A percentile compares a stretch with the other conserved stretches of the same genome.
Evolutionary conservation across 2,113 vertebrate species (phyloP).

Genomic region (Cepphus grylle): DNA sequence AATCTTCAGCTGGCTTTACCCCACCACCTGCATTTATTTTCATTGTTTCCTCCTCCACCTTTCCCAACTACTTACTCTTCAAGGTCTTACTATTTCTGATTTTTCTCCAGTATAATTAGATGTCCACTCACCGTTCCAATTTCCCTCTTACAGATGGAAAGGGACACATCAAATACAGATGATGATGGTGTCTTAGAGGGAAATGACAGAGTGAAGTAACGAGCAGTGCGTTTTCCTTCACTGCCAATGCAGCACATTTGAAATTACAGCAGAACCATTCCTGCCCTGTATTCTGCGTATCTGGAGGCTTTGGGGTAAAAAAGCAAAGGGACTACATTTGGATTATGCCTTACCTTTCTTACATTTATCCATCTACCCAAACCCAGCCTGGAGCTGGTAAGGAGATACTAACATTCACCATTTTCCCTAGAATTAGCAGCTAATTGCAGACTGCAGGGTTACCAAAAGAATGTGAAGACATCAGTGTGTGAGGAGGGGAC

Average conservation of each 20-base stretch:
- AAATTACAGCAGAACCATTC: not conserved
- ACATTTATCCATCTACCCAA: not conserved
- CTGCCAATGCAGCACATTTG: not conserved
- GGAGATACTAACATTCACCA: not conserved
- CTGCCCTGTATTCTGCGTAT: not conserved
- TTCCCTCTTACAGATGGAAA: not conserved
- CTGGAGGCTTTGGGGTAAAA: not conserved
- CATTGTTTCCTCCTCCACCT: not conserved
- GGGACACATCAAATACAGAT: not conserved
- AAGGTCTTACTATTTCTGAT: not conserved
- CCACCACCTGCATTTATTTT: not conserved
- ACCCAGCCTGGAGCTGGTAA: not conserved
- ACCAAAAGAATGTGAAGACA: not conserved
- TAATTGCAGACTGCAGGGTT: not conserved
- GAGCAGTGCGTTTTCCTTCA: not conserved
- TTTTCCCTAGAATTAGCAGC: not conserved
- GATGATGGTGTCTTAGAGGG: not conserved
- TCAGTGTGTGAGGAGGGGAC: not conserved
- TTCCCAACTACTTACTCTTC: not conserved
- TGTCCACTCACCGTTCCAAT: not conserved
- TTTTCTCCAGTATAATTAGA: not conserved
- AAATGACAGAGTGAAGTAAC: not conserved
- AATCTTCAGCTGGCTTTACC: not conserved
- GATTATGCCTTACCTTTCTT: not conserved
- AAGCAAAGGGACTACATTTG: not conserved